These are phyloP conservation scores for Aphaenogaster floridana DNA, from an alignment of 1,140 invertebrate species.

Conservation along the genomic window DNA sequence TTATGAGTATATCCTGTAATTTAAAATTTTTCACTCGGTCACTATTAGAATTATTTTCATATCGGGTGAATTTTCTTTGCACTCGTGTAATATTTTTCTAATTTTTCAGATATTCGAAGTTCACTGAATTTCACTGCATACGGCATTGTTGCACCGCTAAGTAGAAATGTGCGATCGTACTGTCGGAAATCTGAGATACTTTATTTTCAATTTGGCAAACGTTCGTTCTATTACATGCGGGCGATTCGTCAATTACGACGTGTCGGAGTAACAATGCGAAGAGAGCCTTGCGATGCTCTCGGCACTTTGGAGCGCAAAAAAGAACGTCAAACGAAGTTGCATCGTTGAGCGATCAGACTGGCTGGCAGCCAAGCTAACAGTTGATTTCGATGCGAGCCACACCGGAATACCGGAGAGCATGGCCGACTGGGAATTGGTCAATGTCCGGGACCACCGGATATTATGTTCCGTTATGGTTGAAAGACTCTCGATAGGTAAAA, in stretches of 20 bases:
- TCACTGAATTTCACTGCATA: neutral
- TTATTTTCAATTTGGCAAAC: slow-evolving; percentile 58
- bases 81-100: neutral
- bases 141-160: neutral
- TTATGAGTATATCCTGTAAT: neutral
- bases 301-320: neutral
- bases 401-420: slow-evolving; percentile 56
- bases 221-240: slow-evolving; percentile 28
- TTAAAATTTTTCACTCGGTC: neutral
- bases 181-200: slow-evolving; percentile 50
- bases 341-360: slow-evolving; percentile 60
- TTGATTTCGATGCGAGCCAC: slow-evolving; percentile 68
- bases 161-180: neutral
- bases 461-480: slow-evolving; percentile 55
- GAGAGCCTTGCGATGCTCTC: neutral
- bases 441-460: slow-evolving; percentile 63
- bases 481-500: slow-evolving; percentile 37
- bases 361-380: slow-evolving; percentile 63
- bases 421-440: slow-evolving; percentile 66
- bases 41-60: neutral
- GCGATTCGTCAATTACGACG: slow-evolving; percentile 60
- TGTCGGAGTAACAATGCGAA: slow-evolving; percentile 8
- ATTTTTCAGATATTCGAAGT: neutral
- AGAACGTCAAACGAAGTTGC: slow-evolving; percentile 36
- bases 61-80: neutral